Conservation (phyloP, 2,888 invertebrate species). For the Patella caerulea region DNA sequence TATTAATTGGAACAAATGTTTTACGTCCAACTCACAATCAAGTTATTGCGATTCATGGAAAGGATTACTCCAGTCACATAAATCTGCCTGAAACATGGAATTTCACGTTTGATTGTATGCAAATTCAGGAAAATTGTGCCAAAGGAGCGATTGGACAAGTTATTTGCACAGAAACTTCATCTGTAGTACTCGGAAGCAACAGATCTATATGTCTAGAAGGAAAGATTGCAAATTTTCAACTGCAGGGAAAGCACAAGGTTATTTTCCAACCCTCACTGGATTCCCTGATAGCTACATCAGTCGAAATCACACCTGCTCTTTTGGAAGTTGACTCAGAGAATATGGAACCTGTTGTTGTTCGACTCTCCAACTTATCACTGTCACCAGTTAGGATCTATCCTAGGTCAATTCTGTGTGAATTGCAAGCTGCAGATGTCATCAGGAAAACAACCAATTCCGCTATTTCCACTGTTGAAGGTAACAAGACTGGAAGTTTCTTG, state of each 20-base stretch:
- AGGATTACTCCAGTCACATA: neutral
- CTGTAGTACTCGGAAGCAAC: neutral
- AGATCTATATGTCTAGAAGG: neutral
- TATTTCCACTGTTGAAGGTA: neutral
- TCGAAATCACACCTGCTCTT: neutral
- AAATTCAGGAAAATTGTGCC: neutral
- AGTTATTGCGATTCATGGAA: neutral
- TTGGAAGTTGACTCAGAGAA: slow-evolving; percentile 1
- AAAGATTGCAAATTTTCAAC: neutral
- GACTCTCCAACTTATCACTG: neutral
- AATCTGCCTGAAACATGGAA: neutral
- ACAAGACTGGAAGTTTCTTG: neutral
- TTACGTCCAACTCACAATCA: neutral
- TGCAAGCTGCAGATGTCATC: neutral
- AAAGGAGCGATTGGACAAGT: neutral
- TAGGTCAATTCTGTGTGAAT: neutral
- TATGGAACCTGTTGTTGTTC: neutral
- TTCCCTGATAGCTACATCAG: neutral
- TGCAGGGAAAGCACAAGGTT: neutral
- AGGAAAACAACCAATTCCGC: neutral
- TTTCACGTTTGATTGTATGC: neutral
- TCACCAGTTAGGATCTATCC: neutral
- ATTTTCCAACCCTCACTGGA: neutral
- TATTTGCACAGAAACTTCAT: neutral
- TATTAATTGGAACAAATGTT: neutral